Evolutionary conservation across 1,140 invertebrate species (phyloP), one percentile per base, ranked within the genome.

Genomic region (Lepidurus arcticus): DNA sequence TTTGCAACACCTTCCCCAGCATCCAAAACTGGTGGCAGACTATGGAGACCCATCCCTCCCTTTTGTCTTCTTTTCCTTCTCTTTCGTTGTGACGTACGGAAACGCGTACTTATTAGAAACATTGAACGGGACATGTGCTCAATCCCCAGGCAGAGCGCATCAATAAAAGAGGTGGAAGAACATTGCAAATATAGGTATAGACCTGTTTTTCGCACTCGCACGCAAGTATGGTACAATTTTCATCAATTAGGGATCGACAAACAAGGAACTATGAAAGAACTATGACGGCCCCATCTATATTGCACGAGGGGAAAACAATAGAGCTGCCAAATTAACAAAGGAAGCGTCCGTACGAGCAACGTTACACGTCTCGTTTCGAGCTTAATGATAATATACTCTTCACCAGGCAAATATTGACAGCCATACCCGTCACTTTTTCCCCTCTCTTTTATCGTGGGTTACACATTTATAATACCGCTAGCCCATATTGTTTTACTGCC

Each of bases 361-460:
- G 13, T 21, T 65, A 65, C 53, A 65, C 53, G 53, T 65, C 53
- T n/a, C 13, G 21, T 65, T 65, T n/a, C 53, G 53, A 13, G 53
- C 53, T 65, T 65, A 65, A 65, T 65, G 53, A 65, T 16, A 65
- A 65, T 65, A 65, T 65, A 65, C 53, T 65, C 53, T 21, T 65
- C 16, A 65, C 53, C 4, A 65, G 6, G 53, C 21, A 65, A 65
- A 65, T 65, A 65, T 65, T 65, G 53, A 65, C 53, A n/a, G 34
- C 53, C 53, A 65, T 21, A 21, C 53, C 21, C 53, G 13, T 65
- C 16, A 16, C 53, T n/a, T 16, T 7, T 65, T 13, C 21, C 16
- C 13, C 53, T 7, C 53, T 21, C 21, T 21, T 65, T 21, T n/a
- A n/a, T 65, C 34, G 26, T 26, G 26, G 26, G 26, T 26, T 26